These are phyloP conservation scores for Whitmania pigra DNA, from an alignment of 1,140 invertebrate genomes.

Conservation along the genomic window DNA sequence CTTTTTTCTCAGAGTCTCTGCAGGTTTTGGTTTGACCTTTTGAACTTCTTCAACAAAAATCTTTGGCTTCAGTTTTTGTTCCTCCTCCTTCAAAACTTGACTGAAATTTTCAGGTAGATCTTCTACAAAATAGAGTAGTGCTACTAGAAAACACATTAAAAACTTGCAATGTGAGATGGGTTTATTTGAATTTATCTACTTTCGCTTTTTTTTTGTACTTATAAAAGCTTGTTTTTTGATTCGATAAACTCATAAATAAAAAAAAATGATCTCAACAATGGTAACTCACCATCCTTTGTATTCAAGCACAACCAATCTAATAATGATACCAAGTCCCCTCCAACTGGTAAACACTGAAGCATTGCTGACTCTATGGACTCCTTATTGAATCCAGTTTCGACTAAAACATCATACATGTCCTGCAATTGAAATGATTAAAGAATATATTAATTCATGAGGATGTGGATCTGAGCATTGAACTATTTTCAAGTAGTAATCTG, in stretches of 20 bases:
- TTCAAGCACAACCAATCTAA: slow-evolving; percentile 40
- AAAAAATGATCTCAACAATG: slow-evolving; percentile 17
- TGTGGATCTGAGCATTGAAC: slow-evolving; percentile 13
- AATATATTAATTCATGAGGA: background rate
- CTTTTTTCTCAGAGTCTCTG: background rate
- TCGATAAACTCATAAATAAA: no score
- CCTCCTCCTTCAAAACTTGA: slow-evolving; percentile 27
- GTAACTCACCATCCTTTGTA: slow-evolving; percentile 29
- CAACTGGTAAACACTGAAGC: slow-evolving; percentile 32
- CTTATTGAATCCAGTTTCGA: slow-evolving; percentile 34
- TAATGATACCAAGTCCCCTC: slow-evolving; percentile 36
- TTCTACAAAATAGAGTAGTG: slow-evolving; percentile 26
- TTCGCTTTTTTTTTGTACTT: no score
- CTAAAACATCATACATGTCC: slow-evolving; percentile 37
- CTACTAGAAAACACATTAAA: background rate
- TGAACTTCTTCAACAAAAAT: background rate
- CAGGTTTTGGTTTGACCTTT: background rate
- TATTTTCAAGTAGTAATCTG: background rate
- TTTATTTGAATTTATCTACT: no score
- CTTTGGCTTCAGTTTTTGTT: slow-evolving; percentile 11
- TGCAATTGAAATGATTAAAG: slow-evolving; percentile 22
- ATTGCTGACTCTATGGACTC: slow-evolving; percentile 35
- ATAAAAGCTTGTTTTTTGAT: no score
- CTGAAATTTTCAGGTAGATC: slow-evolving; percentile 36
- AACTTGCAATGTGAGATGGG: no score